Evolutionary conservation across 2,113 vertebrate species (phyloP), one percentile per base, ranked within the genome.

Genomic region (Perccottus glenii): DNA sequence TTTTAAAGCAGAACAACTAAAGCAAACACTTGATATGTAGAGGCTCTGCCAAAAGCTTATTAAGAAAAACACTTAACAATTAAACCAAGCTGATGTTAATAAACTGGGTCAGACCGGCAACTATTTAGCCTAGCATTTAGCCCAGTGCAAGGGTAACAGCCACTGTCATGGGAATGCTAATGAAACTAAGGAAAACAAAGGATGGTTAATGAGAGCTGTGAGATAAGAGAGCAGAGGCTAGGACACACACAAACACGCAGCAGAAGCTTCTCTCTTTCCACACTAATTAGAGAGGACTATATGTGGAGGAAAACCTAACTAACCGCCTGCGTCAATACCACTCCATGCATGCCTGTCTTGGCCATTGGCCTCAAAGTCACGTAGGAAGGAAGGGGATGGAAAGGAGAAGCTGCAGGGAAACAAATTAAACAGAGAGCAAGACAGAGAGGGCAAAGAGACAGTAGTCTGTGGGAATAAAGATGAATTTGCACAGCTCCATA

Each of bases 131-230:
- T 76, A 68, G 82, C 84, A 72, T 81, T 91, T 89, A 89, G 84
- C 81, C 83, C 36, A 11, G 64, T 5, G 9, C 73, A 10, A 77
- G 77, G 81, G 82, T 88, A 92, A 89, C 77, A 84, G 77, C 82
- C 19, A 62, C 81, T 78, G 86, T 82, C 85, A 78, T 61, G 86
- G 87, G 85, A 90, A 90, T 91, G 89, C 81, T 92, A 92, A 92
- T 90, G 87, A 90, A 87, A 75, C 81, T 77, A 86, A 87, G 74
- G 88, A 91, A 91, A 92, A 92, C 88, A 93, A 92, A 92, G 88
- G 67, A 86, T 87, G 81, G 81, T 85, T 92, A 93, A 92, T 93
- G 90, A 92, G 90, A 89, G 89, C 83, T 73, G 64, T 64, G 79
- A 91, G 90, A 92, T 92, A 91, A 89, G 84, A 88, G 87, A 80